Base-by-base conservation (phyloP, 2,113 vertebrate species). In the Tapirus terrestris region DNA sequence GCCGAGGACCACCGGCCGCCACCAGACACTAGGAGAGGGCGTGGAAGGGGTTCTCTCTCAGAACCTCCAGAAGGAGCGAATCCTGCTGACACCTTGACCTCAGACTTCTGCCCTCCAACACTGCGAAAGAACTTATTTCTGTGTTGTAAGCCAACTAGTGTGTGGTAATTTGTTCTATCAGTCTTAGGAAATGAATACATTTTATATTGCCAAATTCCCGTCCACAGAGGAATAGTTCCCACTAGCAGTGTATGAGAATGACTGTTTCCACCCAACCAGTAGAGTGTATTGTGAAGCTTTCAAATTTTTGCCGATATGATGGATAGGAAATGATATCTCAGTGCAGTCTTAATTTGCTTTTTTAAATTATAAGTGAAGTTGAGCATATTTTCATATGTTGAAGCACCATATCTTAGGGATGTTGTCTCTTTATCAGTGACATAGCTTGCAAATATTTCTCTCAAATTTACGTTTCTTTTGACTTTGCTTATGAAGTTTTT, bases 251-350 rank as follows among this genome's bases (percentile, higher is more conserved):
- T 31, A 9, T 65, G 51, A n/a, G n/a, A 48, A 48, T 12, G 51
- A 10, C 60, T 2, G 7, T 51, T 36, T 73, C 77, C 5, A 4
- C 0, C 2, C n/a, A 6, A 20, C 17, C 17, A 7, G 8, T 12
- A 21, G 53, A 36, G 23, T 21, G 56, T 23, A 0, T 2, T 51
- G 79, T 14, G 56, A 83, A 61, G 67, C 33, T 73, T 27, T 84
- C 61, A 7, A 3, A 6, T 43, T 60, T 60, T 51, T 63, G 48
- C n/a, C 21, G 6, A 3, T 11, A 18, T 16, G 20, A 21, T 14
- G 1, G 45, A 25, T 23, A 56, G 79, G 53, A 53, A 85, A 36
- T 23, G 53, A 4, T 48, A 31, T 23, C 58, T 89, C 51, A 18
- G 4, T 4, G 12, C 29, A 18, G 29, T 93, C 68, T 68, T 61